phyloP scores from a whole-genome alignment of 2,888 invertebrate genomes.

The Disparrhopalites patrizii region DNA sequence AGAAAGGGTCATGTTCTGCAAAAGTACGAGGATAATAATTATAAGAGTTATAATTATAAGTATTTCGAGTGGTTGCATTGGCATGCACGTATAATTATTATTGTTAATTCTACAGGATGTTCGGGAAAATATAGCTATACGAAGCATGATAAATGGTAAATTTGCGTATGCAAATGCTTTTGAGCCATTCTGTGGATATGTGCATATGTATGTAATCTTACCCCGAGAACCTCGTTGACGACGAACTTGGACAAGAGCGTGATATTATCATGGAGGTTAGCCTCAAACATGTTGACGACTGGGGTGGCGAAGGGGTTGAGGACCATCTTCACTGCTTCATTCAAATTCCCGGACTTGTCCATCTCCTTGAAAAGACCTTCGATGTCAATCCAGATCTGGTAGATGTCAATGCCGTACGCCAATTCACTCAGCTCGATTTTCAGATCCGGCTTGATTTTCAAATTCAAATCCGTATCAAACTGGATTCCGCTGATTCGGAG shows the following conservation, averaged over 20 bases:
- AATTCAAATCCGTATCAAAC: constrained; percentile 1
- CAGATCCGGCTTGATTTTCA: neutral
- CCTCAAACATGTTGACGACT: constrained; percentile 12
- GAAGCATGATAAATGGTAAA: too few species aligned
- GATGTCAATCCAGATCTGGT: neutral
- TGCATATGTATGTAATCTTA: neutral
- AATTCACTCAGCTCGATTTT: constrained; percentile 2
- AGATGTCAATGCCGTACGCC: constrained; percentile 11
- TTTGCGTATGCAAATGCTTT: too few species aligned
- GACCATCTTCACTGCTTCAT: constrained; percentile 20
- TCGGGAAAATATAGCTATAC: too few species aligned
- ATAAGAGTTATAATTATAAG: neutral
- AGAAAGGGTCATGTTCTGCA: constrained; percentile 8
- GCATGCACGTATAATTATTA: neutral
- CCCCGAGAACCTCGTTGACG: constrained; percentile 9
- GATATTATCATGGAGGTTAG: constrained; percentile 9
- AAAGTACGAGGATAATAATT: neutral
- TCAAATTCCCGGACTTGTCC: constrained; percentile 9
- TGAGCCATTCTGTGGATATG: neutral
- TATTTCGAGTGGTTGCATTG: neutral
- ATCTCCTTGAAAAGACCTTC: constrained; percentile 22
- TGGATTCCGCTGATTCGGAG: neutral
- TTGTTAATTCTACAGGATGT: neutral
- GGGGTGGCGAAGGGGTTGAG: constrained; percentile 17
- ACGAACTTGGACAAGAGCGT: neutral